A percentile compares a stretch with the other conserved stretches of the same genome.
Evolutionary conservation across 2,113 vertebrate species (phyloP).

Genomic region (Holacanthus passer): DNA sequence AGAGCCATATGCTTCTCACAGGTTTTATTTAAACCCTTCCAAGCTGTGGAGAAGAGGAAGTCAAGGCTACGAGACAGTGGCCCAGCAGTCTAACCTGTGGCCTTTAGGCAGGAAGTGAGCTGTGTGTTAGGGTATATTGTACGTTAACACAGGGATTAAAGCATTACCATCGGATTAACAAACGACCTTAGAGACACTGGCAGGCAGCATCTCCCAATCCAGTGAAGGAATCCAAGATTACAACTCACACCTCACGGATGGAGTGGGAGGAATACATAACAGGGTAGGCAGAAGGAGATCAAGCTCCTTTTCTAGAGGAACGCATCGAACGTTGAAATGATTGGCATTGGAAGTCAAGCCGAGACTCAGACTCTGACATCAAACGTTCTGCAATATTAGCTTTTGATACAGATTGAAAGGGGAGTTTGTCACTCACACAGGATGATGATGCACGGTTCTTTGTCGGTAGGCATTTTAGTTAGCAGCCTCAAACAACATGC

Average conservation of each 20-base stretch:
- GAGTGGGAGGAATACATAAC: conserved; percentile 46
- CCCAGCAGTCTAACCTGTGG: conserved; percentile 50
- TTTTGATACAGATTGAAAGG: conserved; percentile 17
- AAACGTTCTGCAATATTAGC: not conserved
- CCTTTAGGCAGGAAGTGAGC: conserved; percentile 67
- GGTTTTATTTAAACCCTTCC: conserved; percentile 32
- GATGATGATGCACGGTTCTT: conserved; percentile 22
- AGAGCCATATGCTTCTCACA: not conserved
- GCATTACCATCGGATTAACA: conserved; percentile 78
- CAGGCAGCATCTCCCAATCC: conserved; percentile 61
- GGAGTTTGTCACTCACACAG: conserved; percentile 28
- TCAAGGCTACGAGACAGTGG: conserved; percentile 38
- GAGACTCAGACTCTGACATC: conserved; percentile 27
- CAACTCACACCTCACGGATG: conserved; percentile 54
- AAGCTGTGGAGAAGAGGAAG: conserved; percentile 39
- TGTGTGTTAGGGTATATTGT: conserved; percentile 68
- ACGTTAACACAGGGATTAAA: conserved; percentile 75
- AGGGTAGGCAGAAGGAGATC: conserved; percentile 10
- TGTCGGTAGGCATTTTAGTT: conserved; percentile 49
- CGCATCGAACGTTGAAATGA: conserved; percentile 4
- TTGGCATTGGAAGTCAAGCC: conserved; percentile 1
- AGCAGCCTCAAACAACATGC: conserved; percentile 45
- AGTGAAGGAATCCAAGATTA: conserved; percentile 68
- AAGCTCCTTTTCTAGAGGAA: conserved; percentile 17
- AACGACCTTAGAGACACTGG: conserved; percentile 61